Evolutionary conservation across 1,140 invertebrate species (phyloP).

Genomic region (Drosophila ohnishii): DNA sequence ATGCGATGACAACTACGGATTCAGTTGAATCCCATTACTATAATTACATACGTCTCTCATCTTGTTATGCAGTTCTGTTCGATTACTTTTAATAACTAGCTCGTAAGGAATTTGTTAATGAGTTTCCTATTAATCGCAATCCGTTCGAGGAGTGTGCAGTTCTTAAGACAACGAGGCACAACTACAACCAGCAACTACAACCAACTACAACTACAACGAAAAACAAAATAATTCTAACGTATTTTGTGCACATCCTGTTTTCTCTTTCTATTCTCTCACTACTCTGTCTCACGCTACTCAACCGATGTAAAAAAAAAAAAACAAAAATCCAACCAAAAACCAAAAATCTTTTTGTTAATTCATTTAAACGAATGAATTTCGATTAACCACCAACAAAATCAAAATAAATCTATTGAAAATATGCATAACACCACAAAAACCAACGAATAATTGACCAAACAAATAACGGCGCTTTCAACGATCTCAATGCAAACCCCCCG

Average conservation of each 20-base stretch:
- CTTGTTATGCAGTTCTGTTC: slow-evolving; percentile 77
- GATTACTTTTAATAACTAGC: slow-evolving; percentile 67
- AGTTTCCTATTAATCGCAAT: slow-evolving; percentile 64
- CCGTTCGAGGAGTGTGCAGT: slow-evolving; percentile 68
- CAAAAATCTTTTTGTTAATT: slow-evolving; percentile 58
- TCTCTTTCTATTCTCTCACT: slow-evolving; percentile 81
- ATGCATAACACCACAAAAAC: slow-evolving; percentile 61
- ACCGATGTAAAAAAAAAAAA: slow-evolving; percentile 77
- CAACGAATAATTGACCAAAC: slow-evolving; percentile 40
- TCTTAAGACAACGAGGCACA: slow-evolving; percentile 53
- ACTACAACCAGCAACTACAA: slow-evolving; percentile 44
- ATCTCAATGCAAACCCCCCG: slow-evolving; percentile 63
- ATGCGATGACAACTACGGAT: slow-evolving; percentile 39
- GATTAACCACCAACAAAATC: slow-evolving; percentile 50
- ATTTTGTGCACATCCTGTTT: slow-evolving; percentile 83
- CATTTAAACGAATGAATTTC: slow-evolving; percentile 47
- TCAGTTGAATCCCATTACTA: slow-evolving; percentile 13
- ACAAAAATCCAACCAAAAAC: slow-evolving; percentile 56
- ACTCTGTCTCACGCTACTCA: slow-evolving; percentile 80
- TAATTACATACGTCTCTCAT: slow-evolving; percentile 21
- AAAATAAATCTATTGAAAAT: slow-evolving; percentile 61
- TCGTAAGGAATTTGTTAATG: slow-evolving; percentile 73
- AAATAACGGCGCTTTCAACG: slow-evolving; percentile 76
- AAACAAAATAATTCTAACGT: slow-evolving; percentile 83
- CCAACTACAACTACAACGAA: slow-evolving; percentile 57